Evolutionary conservation across 2,113 vertebrate species (phyloP).

Genomic region (Eonycteris spelaea): DNA sequence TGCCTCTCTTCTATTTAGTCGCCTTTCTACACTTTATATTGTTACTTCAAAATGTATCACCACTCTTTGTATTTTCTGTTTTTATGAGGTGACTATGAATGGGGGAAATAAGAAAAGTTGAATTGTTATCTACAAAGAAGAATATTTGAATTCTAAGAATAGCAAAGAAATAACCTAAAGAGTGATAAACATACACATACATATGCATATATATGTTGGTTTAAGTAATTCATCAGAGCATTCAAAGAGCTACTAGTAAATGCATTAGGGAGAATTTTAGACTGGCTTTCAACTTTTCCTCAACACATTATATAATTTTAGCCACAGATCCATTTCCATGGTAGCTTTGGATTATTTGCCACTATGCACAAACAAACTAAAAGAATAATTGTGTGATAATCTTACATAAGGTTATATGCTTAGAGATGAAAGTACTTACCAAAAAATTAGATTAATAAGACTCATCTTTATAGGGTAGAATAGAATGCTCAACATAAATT

Average conservation of each 20-base stretch:
- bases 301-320: background rate
- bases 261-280: background rate
- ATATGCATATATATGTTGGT: background rate
- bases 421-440: background rate
- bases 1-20: background rate
- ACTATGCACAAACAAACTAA: background rate
- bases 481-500: background rate
- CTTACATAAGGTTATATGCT: background rate
- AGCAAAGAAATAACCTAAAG: background rate
- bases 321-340: background rate
- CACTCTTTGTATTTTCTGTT: slow-evolving; percentile 39
- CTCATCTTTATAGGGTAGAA: background rate
- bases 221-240: background rate
- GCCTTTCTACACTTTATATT: slow-evolving; percentile 1
- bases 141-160: slow-evolving; percentile 14
- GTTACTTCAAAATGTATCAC: background rate
- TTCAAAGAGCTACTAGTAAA: background rate
- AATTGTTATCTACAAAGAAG: slow-evolving; percentile 20
- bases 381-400: background rate
- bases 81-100: slow-evolving; percentile 11
- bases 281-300: background rate
- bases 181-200: too few relatives aligned
- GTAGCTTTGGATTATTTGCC: background rate
- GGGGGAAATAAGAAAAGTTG: background rate
- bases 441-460: background rate